Conservation (phyloP, 1,140 invertebrate genomes). For the Drosophila bocki region DNA sequence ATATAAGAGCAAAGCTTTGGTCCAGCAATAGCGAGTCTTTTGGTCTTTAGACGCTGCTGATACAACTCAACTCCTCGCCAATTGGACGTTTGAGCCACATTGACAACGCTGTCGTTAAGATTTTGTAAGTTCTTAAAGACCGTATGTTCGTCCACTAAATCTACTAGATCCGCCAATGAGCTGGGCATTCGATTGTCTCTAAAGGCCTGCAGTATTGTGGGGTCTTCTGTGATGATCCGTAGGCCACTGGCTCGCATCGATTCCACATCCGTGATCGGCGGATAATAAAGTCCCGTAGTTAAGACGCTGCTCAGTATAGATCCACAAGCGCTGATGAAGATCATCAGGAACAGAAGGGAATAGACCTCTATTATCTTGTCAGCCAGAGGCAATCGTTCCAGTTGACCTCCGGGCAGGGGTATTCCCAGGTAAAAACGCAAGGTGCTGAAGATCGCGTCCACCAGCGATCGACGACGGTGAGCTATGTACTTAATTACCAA, state of each 20-base stretch:
- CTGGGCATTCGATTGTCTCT: constrained; percentile 12
- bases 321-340: not conserved
- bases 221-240: constrained; percentile 22
- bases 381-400: constrained; percentile 4
- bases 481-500: constrained; percentile 10
- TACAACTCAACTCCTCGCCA: not conserved
- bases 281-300: constrained; percentile 12
- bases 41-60: constrained; percentile 10
- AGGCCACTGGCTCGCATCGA: constrained; percentile 26
- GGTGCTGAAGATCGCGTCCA: not conserved
- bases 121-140: not conserved
- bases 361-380: constrained; percentile 11
- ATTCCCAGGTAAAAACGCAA: not conserved
- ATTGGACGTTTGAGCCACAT: not conserved
- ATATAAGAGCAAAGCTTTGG: constrained; percentile 2
- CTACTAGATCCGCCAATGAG: constrained; percentile 2
- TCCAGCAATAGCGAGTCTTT: not conserved
- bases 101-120: constrained; percentile 28
- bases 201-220: not conserved
- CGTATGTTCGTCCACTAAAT: not conserved
- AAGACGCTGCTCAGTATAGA: not conserved
- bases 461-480: not conserved
- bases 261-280: constrained; percentile 21
- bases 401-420: not conserved
- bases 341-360: not conserved